Percentiles rank a stretch among this genome's conserved stretches.
phyloP scores from a whole-genome alignment of 2,888 invertebrate genomes.

The Exocentrus adspersus region DNA sequence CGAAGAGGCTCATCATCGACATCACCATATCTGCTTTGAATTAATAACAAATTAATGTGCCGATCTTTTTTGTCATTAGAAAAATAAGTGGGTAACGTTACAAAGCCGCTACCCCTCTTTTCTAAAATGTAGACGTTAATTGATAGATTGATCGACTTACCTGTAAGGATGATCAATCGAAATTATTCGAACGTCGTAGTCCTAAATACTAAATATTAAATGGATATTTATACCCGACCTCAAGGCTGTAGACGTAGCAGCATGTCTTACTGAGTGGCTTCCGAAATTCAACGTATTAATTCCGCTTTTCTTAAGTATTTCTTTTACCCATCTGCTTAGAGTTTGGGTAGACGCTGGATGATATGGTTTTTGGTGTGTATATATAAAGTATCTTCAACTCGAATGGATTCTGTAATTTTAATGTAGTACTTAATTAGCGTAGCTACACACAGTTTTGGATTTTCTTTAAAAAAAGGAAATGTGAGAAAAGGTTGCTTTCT shows the following conservation, averaged over 20 bases:
- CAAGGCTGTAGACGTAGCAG: constrained; percentile 32
- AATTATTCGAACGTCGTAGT: too few species aligned
- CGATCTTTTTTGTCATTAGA: too few species aligned
- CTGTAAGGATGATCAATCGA: too few species aligned
- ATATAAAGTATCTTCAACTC: neutral
- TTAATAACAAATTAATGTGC: too few species aligned
- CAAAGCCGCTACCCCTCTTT: too few species aligned
- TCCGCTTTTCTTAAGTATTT: constrained; percentile 29
- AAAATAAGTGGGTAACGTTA: too few species aligned
- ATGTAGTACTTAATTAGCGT: neutral
- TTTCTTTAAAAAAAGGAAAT: neutral
- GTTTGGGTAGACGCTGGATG: constrained; percentile 33
- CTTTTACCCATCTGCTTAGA: constrained; percentile 33
- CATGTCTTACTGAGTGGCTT: constrained; percentile 31
- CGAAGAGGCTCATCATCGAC: too few species aligned
- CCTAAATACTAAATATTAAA: constrained; percentile 25
- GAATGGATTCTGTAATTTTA: neutral
- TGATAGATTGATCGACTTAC: too few species aligned
- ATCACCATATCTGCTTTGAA: too few species aligned
- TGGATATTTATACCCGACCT: constrained; percentile 32
- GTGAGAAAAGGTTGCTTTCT: neutral
- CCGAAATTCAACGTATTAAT: constrained; percentile 27
- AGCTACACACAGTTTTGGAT: neutral
- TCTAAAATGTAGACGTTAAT: too few species aligned
- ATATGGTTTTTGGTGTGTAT: constrained; percentile 31